Evolutionary conservation across 2,113 vertebrate species (phyloP).

Genomic region (Rhabdornis inornatus): DNA sequence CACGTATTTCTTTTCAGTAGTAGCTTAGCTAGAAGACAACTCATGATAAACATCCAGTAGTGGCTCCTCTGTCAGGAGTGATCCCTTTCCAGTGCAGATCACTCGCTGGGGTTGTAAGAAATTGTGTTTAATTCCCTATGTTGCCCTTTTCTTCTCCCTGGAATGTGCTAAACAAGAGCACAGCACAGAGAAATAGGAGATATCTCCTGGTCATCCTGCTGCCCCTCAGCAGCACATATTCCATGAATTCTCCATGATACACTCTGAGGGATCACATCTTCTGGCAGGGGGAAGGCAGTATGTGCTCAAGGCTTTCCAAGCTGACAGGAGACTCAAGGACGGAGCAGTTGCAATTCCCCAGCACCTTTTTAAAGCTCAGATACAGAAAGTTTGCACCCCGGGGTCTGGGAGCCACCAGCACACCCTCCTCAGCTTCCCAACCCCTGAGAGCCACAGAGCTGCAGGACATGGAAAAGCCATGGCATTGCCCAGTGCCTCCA

Average conservation of each 20-base stretch:
- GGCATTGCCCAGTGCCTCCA: neutral
- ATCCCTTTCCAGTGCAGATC: neutral
- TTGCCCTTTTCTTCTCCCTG: neutral
- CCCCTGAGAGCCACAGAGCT: neutral
- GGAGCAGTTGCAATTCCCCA: neutral
- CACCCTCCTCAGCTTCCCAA: rapidly evolving
- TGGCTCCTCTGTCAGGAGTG: neutral
- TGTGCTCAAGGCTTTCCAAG: neutral
- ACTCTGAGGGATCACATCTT: rapidly evolving
- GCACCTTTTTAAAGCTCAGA: neutral
- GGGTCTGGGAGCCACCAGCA: neutral
- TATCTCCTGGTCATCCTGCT: neutral
- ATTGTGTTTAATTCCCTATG: neutral
- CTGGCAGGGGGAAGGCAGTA: neutral
- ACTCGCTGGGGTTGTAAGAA: rapidly evolving
- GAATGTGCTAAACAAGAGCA: neutral
- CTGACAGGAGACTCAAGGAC: rapidly evolving
- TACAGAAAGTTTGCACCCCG: neutral
- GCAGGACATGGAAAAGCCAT: rapidly evolving
- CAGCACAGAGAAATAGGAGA: neutral
- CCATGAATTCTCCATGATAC: neutral
- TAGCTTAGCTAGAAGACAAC: neutral
- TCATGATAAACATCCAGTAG: neutral
- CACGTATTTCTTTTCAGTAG: neutral
- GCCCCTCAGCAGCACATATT: neutral